Evolutionary conservation across 2,113 vertebrate genomes (phyloP).

Genomic region (Melozone crissalis): DNA sequence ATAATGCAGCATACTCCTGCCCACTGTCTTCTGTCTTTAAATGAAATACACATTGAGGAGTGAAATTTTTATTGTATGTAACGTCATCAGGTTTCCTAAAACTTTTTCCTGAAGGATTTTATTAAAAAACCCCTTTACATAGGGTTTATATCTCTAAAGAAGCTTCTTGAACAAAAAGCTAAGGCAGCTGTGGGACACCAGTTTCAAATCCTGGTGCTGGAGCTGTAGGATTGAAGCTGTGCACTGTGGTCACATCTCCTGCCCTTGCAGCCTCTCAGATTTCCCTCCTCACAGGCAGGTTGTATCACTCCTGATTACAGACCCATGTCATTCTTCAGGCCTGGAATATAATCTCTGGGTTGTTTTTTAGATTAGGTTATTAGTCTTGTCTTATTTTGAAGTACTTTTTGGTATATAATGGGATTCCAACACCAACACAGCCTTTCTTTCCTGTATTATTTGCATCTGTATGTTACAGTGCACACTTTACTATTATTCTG

Average conservation of each 20-base stretch:
- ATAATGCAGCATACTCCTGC: background rate
- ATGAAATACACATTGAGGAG: background rate
- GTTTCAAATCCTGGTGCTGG: background rate
- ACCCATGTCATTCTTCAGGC: background rate
- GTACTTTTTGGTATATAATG: background rate
- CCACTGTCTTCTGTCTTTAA: background rate
- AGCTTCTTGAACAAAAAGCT: background rate
- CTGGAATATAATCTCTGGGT: background rate
- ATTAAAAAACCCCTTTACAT: no score
- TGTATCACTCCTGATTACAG: background rate
- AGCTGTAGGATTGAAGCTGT: background rate
- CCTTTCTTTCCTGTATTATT: background rate
- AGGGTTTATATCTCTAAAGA: no score
- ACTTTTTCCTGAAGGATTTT: background rate
- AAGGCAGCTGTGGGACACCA: background rate
- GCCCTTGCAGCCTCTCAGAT: background rate
- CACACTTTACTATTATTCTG: background rate
- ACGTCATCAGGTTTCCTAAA: background rate
- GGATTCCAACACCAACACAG: background rate
- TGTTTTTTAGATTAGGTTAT: background rate
- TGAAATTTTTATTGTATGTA: background rate
- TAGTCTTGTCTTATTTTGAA: background rate
- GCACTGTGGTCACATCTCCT: rapidly evolving
- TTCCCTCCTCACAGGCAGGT: background rate
- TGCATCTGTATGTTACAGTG: background rate